phyloP scores from a whole-genome alignment of 2,113 vertebrate species.

The Oryzias melastigma region DNA sequence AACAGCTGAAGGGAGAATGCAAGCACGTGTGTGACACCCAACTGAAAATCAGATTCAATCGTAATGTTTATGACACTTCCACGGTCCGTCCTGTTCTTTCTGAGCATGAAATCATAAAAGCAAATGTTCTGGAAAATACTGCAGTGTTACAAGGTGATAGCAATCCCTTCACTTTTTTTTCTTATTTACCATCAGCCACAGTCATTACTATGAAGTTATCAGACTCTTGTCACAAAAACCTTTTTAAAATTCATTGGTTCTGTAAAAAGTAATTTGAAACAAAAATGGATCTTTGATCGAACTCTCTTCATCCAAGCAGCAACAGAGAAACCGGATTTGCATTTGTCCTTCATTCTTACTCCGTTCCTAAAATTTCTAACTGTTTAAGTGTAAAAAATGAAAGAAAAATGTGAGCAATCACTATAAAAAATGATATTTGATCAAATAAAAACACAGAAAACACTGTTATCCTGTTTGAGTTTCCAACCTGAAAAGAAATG shows the following conservation, averaged over 20 bases:
- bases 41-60: conserved; percentile 38
- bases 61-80: conserved; percentile 40
- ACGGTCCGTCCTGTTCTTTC: conserved; percentile 17
- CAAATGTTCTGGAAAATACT: conserved; percentile 30
- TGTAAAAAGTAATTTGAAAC: conserved; percentile 17
- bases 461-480: no score
- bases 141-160: conserved; percentile 19
- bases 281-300: conserved; percentile 5
- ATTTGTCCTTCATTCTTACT: neutral
- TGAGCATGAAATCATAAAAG: conserved; percentile 42
- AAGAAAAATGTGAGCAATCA: no score
- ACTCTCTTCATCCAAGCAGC: conserved; percentile 4
- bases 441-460: no score
- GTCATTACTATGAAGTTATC: conserved; percentile 24
- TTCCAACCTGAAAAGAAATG: no score
- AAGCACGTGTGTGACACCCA: conserved; percentile 21
- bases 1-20: conserved; percentile 16
- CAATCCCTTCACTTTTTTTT: conserved; percentile 15
- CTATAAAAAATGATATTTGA: no score
- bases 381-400: neutral
- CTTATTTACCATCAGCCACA: conserved; percentile 18
- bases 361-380: conserved; percentile 4
- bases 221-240: conserved; percentile 10
- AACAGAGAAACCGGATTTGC: conserved; percentile 7
- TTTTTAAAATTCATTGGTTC: conserved; percentile 42